Conservation (phyloP, 1,140 invertebrate genomes). For the Eumeta japonica region DNA sequence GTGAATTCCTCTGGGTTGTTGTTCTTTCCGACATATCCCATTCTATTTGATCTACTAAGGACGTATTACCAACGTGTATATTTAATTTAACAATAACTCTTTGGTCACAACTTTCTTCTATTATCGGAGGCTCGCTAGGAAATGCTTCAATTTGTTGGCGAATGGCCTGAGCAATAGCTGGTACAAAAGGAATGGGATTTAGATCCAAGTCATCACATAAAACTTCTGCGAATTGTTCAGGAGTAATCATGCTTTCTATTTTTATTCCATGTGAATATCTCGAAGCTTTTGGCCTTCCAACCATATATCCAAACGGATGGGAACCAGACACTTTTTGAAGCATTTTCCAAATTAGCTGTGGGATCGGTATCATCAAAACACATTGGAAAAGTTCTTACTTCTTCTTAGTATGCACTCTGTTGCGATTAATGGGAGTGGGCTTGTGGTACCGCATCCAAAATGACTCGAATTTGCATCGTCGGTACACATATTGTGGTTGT, state of each 20-base stretch:
- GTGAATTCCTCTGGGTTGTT: conserved; percentile 99
- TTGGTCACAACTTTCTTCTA: conserved; percentile 87
- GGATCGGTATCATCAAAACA: conserved; percentile 98
- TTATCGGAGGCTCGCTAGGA: conserved; percentile 76
- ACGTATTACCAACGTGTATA: conserved; percentile 99
- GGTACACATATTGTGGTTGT: conserved; percentile 86
- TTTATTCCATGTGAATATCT: no score
- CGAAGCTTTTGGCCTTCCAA: no score
- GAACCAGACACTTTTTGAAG: conserved; percentile 88
- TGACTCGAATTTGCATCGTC: conserved; percentile 94
- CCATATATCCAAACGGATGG: no score
- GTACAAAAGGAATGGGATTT: conserved; percentile 94
- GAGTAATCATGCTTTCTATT: conserved; percentile 95
- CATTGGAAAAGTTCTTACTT: conserved; percentile 91
- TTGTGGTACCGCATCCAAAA: conserved; percentile 99
- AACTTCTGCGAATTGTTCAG: conserved; percentile 99
- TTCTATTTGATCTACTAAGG: conserved; percentile 95
- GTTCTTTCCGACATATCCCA: conserved; percentile 99
- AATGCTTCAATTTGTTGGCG: conserved; percentile 95
- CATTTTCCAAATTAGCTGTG: conserved; percentile 87
- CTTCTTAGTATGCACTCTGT: conserved; percentile 90
- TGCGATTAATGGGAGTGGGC: conserved; percentile 96
- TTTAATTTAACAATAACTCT: conserved; percentile 97
- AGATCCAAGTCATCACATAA: conserved; percentile 98
- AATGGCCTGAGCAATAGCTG: conserved; percentile 94